Conservation (phyloP, 2,797 vertebrate species). For the Clamator glandarius region DNA sequence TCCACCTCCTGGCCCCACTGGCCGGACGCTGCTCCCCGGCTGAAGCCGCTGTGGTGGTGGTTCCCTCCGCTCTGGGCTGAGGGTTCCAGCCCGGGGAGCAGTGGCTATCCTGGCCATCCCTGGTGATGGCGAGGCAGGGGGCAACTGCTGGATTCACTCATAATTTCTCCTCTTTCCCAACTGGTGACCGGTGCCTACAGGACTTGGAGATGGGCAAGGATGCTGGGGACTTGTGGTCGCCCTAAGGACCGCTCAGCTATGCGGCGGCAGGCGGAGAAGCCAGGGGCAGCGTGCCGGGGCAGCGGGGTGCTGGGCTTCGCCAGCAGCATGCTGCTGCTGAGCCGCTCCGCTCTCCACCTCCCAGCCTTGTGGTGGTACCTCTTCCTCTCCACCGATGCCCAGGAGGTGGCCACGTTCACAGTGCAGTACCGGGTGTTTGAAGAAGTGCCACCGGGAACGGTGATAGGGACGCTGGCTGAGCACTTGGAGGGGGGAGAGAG, state of each 20-base stretch:
- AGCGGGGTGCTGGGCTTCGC: not conserved
- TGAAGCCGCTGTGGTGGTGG: slow-evolving; percentile 19
- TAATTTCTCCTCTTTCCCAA: not conserved
- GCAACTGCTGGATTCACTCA: not conserved
- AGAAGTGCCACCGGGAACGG: slow-evolving; percentile 85
- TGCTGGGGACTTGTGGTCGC: not conserved
- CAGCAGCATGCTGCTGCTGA: slow-evolving; percentile 49
- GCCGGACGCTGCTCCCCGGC: slow-evolving; percentile 50
- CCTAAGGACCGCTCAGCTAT: not conserved
- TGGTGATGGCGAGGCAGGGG: not conserved
- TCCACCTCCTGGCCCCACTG: slow-evolving; percentile 64
- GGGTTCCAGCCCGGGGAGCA: not conserved
- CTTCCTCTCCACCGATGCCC: slow-evolving; percentile 60
- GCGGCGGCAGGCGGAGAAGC: not conserved
- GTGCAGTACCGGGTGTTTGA: slow-evolving; percentile 86
- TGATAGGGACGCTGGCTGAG: slow-evolving; percentile 84
- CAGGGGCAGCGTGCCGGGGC: not conserved
- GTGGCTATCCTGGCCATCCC: not conserved
- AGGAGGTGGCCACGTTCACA: slow-evolving; percentile 77
- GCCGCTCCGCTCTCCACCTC: slow-evolving; percentile 63
- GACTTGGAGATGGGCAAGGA: not conserved
- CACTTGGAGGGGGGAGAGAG: slow-evolving; percentile 81
- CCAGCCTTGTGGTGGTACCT: slow-evolving; percentile 69
- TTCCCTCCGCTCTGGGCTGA: not conserved
- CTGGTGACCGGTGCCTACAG: not conserved